Percentiles rank a stretch among this genome's conserved stretches.
phyloP scores from a whole-genome alignment of 2,888 invertebrate genomes.

The Brassicogethes aeneus region DNA sequence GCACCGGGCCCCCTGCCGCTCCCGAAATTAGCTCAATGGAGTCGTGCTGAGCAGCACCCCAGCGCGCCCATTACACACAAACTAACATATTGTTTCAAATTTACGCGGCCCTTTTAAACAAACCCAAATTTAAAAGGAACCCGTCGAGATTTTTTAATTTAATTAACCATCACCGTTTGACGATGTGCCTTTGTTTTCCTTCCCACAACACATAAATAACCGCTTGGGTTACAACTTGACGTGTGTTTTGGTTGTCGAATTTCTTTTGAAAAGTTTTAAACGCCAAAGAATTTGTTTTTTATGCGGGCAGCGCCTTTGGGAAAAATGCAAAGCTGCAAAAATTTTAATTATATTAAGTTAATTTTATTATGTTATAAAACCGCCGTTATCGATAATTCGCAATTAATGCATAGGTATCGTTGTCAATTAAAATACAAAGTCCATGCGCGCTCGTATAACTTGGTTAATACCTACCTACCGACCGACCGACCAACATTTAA shows the following conservation, averaged over 20 bases:
- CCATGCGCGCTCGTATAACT: no score
- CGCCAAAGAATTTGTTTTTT: no score
- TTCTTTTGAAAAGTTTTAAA: background rate
- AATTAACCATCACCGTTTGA: constrained; percentile 21
- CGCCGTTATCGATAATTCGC: constrained; percentile 10
- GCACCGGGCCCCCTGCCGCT: constrained; percentile 28
- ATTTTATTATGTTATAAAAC: constrained; percentile 12
- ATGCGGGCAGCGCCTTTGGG: constrained; percentile 6
- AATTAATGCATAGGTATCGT: constrained; percentile 8
- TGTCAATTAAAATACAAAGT: constrained; percentile 1
- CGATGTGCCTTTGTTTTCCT: background rate
- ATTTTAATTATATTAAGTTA: constrained; percentile 11
- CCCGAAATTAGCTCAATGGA: constrained; percentile 37
- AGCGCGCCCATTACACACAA: constrained; percentile 35
- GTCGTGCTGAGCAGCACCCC: constrained; percentile 30
- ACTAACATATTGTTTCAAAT: constrained; percentile 42
- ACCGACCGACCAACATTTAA: no score
- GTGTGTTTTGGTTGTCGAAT: no score
- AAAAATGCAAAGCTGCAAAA: constrained; percentile 13
- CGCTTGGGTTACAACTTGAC: no score
- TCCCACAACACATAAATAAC: no score
- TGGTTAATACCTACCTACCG: no score
- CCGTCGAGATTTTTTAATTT: constrained; percentile 35
- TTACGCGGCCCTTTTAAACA: constrained; percentile 33
- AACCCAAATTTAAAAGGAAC: constrained; percentile 28